Conservation (phyloP, 2,888 invertebrate genomes). For the Leptopterna dolabrata region DNA sequence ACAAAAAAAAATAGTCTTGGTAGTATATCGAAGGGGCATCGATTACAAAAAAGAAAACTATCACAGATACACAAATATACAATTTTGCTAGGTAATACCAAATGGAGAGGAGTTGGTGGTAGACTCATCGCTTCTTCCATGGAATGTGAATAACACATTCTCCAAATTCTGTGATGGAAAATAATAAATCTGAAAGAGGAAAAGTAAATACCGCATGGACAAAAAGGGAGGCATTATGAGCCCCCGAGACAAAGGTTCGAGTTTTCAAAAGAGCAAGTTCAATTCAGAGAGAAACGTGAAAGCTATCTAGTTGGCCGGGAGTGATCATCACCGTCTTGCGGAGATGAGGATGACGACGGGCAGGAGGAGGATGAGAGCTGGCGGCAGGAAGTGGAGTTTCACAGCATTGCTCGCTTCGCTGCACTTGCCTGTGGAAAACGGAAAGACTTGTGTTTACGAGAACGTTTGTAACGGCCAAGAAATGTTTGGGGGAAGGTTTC, state of each 20-base stretch:
- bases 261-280: constrained; percentile 1
- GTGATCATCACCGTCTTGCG: constrained; percentile 60
- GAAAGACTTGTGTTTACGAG: too few relatives aligned
- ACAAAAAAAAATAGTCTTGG: neutral
- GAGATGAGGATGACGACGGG: constrained; percentile 43
- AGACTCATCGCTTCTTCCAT: neutral
- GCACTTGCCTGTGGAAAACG: constrained; percentile 58
- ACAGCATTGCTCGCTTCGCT: constrained; percentile 56
- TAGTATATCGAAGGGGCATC: neutral
- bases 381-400: constrained; percentile 49
- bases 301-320: constrained; percentile 49
- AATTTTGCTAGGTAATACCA: neutral
- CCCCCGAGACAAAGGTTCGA: neutral
- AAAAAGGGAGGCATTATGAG: constrained; percentile 30
- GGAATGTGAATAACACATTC: neutral
- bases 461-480: too few relatives aligned
- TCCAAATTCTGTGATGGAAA: neutral
- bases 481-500: too few relatives aligned
- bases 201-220: neutral
- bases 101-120: neutral
- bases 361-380: constrained; percentile 46
- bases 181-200: neutral
- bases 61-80: constrained; percentile 37
- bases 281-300: constrained; percentile 13
- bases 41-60: constrained; percentile 15